Percentiles rank a stretch among this genome's conserved stretches.
Evolutionary conservation across 2,888 invertebrate species (phyloP).

Genomic region (Cactoblastis cactorum): DNA sequence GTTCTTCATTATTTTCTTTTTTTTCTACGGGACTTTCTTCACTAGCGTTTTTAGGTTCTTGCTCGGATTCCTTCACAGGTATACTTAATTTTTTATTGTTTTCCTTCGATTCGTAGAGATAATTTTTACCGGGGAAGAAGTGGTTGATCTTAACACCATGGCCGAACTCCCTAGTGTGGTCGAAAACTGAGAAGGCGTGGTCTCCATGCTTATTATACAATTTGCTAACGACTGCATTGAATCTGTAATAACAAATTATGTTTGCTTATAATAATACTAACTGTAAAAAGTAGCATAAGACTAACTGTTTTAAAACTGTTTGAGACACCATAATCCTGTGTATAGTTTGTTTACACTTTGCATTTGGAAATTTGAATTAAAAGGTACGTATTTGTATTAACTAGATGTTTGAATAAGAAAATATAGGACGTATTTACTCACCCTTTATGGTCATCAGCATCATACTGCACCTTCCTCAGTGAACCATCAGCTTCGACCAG

Average conservation of each 20-base stretch:
- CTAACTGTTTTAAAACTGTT: no score
- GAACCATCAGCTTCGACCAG: constrained; percentile 79
- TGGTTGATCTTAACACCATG: constrained; percentile 62
- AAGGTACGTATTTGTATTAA: no score
- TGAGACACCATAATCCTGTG: no score
- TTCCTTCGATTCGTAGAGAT: constrained; percentile 28
- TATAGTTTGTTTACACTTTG: no score
- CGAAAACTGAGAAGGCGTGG: constrained; percentile 55
- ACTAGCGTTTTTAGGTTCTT: constrained; percentile 23
- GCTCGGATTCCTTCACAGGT: constrained; percentile 38
- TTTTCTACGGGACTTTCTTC: constrained; percentile 23
- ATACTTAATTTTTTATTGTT: constrained; percentile 28
- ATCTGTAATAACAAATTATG: constrained; percentile 45
- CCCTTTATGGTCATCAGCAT: constrained; percentile 79
- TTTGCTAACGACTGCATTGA: constrained; percentile 79
- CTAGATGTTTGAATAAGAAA: no score
- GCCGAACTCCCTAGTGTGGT: constrained; percentile 56
- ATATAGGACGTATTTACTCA: constrained; percentile 41
- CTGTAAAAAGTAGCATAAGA: neutral
- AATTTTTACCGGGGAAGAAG: constrained; percentile 55
- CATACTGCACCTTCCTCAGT: constrained; percentile 75
- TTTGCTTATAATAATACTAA: neutral
- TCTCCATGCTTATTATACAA: constrained; percentile 60
- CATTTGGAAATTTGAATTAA: no score
- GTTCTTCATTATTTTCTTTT: neutral